Conservation (phyloP, 1,140 invertebrate species). For the Drosophila santomea region DNA sequence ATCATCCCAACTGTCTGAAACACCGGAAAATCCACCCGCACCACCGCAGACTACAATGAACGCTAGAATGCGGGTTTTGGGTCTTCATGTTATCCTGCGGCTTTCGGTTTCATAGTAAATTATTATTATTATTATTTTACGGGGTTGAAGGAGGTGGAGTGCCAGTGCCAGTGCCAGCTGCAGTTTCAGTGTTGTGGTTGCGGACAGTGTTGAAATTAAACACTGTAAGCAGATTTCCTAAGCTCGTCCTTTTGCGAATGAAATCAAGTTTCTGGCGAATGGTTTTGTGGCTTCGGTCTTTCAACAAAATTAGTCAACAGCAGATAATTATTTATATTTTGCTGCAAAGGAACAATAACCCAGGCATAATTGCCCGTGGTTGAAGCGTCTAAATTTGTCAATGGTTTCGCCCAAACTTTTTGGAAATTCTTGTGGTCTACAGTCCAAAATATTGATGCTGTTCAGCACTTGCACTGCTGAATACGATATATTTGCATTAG, state of each 20-base stretch:
- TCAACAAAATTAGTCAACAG: constrained; percentile 55
- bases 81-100: constrained; percentile 58
- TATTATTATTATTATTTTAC: constrained; percentile 74
- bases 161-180: constrained; percentile 48
- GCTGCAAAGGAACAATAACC: constrained; percentile 1
- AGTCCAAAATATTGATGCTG: background rate
- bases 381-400: constrained; percentile 31
- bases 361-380: constrained; percentile 52
- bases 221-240: constrained; percentile 62
- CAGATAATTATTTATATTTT: constrained; percentile 72
- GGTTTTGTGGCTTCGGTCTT: constrained; percentile 57
- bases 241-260: constrained; percentile 15
- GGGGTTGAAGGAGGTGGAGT: background rate
- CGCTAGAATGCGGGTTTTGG: constrained; percentile 22
- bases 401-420: constrained; percentile 13
- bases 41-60: constrained; percentile 36
- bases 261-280: constrained; percentile 60
- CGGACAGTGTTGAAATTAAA: constrained; percentile 71
- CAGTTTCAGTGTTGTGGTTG: constrained; percentile 60
- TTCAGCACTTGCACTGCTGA: background rate
- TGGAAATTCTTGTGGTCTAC: background rate
- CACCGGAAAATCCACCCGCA: constrained; percentile 1
- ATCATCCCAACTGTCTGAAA: background rate
- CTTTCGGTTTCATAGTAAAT: constrained; percentile 71
- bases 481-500: constrained; percentile 30